These are phyloP conservation scores for Cotesia vestalis DNA, from an alignment of 1,140 invertebrate species.

Conservation along the genomic window DNA sequence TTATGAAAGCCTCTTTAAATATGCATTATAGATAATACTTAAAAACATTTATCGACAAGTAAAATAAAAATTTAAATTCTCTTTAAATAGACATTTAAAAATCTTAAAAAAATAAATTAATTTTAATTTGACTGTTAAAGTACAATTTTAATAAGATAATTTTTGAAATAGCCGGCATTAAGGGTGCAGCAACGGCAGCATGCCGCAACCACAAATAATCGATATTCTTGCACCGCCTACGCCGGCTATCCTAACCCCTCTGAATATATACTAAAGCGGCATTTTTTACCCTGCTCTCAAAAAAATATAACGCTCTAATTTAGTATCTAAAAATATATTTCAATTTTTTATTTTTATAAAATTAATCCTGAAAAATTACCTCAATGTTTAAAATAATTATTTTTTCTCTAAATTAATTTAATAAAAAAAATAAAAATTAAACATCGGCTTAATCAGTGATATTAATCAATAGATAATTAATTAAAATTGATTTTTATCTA, in stretches of 20 bases:
- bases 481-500: too few species aligned
- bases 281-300: constrained; percentile 13
- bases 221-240: constrained; percentile 49
- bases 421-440: too few species aligned
- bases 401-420: too few species aligned
- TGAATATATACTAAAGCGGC: constrained; percentile 17
- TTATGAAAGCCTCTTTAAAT: constrained; percentile 2
- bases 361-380: too few species aligned
- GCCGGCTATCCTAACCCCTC: constrained; percentile 39
- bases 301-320: too few species aligned
- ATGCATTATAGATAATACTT: not conserved
- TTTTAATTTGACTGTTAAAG: not conserved
- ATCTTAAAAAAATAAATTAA: not conserved
- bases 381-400: too few species aligned
- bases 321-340: too few species aligned
- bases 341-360: too few species aligned
- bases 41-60: not conserved
- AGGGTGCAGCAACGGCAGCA: constrained; percentile 36
- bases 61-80: too few species aligned
- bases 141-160: not conserved
- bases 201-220: constrained; percentile 50
- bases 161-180: constrained; percentile 10
- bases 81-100: not conserved
- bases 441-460: too few species aligned
- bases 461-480: too few species aligned